Conservation (phyloP, 2,888 invertebrate species). For the Chromoteleia sp. region DNA sequence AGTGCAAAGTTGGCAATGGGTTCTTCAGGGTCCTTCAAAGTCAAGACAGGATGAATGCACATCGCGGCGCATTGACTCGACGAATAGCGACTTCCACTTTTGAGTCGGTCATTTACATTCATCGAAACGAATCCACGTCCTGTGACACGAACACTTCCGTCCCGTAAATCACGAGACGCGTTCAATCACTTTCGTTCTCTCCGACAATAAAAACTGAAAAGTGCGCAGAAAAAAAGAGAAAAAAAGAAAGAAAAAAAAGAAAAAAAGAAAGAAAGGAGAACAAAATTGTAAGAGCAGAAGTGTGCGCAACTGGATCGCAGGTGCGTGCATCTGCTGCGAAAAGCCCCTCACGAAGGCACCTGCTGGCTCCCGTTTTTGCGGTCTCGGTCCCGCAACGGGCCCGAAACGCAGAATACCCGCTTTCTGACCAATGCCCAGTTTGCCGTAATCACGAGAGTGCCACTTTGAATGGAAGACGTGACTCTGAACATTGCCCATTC, state of each 20-base stretch:
- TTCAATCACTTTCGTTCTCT: slow-evolving; percentile 53
- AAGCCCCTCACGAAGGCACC: slow-evolving; percentile 67
- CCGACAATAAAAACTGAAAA: too few relatives aligned
- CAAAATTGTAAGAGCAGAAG: slow-evolving; percentile 47
- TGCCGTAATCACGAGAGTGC: slow-evolving; percentile 53
- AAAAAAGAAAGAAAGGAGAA: not conserved
- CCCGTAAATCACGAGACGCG: slow-evolving; percentile 56
- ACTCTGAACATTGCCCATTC: slow-evolving; percentile 44
- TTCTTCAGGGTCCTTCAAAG: slow-evolving; percentile 39
- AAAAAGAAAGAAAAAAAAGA: slow-evolving; percentile 2
- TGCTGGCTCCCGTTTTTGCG: slow-evolving; percentile 63
- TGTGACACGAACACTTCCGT: slow-evolving; percentile 55
- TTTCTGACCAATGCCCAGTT: slow-evolving; percentile 43
- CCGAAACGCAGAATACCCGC: slow-evolving; percentile 36
- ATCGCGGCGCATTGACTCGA: slow-evolving; percentile 43
- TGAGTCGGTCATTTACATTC: slow-evolving; percentile 57
- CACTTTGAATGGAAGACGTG: slow-evolving; percentile 40
- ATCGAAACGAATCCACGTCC: slow-evolving; percentile 57
- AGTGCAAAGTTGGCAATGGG: slow-evolving; percentile 42
- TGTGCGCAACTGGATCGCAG: slow-evolving; percentile 66
- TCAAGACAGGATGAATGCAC: slow-evolving; percentile 45
- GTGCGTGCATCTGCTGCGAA: slow-evolving; percentile 64
- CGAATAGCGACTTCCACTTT: slow-evolving; percentile 59
- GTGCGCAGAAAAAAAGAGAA: not conserved
- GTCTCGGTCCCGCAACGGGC: slow-evolving; percentile 25